Conservation (phyloP, 2,797 vertebrate genomes). For the Galago senegalensis region DNA sequence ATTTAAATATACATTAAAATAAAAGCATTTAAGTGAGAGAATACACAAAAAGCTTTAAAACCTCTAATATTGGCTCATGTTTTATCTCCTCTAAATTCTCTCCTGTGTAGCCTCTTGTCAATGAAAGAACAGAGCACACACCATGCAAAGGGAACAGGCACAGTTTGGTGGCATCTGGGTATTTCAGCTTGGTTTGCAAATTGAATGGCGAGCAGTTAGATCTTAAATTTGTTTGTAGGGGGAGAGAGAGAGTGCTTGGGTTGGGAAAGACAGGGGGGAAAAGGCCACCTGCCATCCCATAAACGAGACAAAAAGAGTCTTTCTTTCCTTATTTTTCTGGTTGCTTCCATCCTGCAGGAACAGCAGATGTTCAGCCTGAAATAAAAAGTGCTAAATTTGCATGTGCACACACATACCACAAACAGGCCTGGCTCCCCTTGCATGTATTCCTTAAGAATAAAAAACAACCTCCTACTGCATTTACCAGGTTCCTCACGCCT, state of each 20-base stretch:
- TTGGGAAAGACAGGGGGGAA: constrained; percentile 30
- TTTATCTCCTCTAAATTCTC: constrained; percentile 26
- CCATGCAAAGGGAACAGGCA: background rate
- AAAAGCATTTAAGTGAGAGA: background rate
- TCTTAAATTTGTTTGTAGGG: background rate
- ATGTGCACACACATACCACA: background rate
- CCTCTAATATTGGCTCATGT: background rate
- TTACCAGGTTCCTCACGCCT: background rate
- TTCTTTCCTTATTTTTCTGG: constrained; percentile 2
- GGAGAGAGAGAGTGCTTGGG: background rate
- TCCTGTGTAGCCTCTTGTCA: background rate
- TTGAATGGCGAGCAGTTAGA: background rate
- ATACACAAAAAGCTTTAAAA: background rate
- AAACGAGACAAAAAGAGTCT: constrained; percentile 50
- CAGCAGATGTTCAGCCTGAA: constrained; percentile 68
- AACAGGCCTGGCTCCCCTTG: background rate
- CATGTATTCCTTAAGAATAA: background rate
- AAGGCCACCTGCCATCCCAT: constrained; percentile 49
- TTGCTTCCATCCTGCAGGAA: constrained; percentile 38
- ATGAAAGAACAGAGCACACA: background rate
- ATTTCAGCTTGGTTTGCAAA: constrained; percentile 45
- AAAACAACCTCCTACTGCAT: background rate
- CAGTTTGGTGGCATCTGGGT: background rate
- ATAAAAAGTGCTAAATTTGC: constrained; percentile 50
- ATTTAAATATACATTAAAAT: constrained; percentile 13